Conservation (phyloP, 2,888 invertebrate species). For the Carabus problematicus region DNA sequence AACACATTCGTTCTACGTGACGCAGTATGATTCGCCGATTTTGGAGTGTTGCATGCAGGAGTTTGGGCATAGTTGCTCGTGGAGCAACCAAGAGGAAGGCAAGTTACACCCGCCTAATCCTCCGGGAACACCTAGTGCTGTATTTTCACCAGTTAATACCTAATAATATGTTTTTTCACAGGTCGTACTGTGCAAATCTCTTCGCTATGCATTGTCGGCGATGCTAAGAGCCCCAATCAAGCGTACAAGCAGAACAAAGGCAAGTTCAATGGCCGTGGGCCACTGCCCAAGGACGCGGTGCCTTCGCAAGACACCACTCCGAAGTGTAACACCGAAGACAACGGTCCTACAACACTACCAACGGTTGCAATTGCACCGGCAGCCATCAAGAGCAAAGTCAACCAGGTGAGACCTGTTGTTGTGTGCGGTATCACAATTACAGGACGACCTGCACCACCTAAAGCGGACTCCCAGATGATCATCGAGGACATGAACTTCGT, state of each 20-base stretch:
- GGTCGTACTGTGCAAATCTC: constrained; percentile 44
- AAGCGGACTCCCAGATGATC: constrained; percentile 43
- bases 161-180: constrained; percentile 26
- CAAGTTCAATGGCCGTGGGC: constrained; percentile 5
- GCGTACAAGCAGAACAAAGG: constrained; percentile 9
- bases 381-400: constrained; percentile 7
- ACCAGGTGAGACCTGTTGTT: constrained; percentile 59
- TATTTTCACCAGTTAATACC: too few relatives aligned
- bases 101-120: too few relatives aligned
- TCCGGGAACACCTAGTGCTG: too few relatives aligned
- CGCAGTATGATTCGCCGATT: constrained; percentile 58
- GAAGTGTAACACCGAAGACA: neutral
- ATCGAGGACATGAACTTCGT: constrained; percentile 74
- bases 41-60: constrained; percentile 58
- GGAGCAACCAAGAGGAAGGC: constrained; percentile 54
- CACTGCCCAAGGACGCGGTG: neutral
- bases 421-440: constrained; percentile 62
- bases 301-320: neutral
- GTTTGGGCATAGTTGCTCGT: constrained; percentile 54
- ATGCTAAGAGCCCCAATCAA: constrained; percentile 18
- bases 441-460: constrained; percentile 44
- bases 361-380: neutral
- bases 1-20: constrained; percentile 66
- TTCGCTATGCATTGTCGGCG: constrained; percentile 44
- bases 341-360: neutral